Percentiles rank a stretch among this genome's conserved stretches.
These are phyloP conservation scores for Pyrrhopygopsis socrates DNA, from an alignment of 2,888 invertebrate genomes.

Conservation along the genomic window DNA sequence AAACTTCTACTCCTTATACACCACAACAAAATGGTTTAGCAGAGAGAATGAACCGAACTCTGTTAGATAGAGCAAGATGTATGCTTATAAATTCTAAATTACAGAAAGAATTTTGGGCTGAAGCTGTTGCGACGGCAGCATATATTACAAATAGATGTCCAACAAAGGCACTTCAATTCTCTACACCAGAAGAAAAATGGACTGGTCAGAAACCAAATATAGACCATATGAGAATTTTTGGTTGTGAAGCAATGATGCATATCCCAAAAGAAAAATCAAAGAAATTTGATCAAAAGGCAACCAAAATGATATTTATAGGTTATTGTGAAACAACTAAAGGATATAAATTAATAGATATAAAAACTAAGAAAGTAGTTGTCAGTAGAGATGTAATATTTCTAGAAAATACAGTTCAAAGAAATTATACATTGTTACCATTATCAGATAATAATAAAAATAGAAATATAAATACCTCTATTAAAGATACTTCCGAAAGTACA, in stretches of 20 bases:
- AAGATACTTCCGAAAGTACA: too few relatives aligned
- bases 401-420: too few relatives aligned
- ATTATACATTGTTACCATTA: too few relatives aligned
- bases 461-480: too few relatives aligned
- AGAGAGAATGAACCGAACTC: slow-evolving; percentile 84
- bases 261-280: slow-evolving; percentile 86
- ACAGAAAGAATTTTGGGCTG: slow-evolving; percentile 85
- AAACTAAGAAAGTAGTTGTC: slow-evolving; percentile 28
- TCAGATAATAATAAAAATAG: too few relatives aligned
- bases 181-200: slow-evolving; percentile 89
- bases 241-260: slow-evolving; percentile 87
- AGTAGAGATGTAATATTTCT: slow-evolving; percentile 28
- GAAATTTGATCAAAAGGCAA: slow-evolving; percentile 88
- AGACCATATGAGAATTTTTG: slow-evolving; percentile 88
- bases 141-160: slow-evolving; percentile 70
- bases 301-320: slow-evolving; percentile 86
- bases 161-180: slow-evolving; percentile 38
- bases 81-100: slow-evolving; percentile 54
- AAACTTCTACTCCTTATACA: slow-evolving; percentile 82
- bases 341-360: slow-evolving; percentile 50
- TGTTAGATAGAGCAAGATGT: slow-evolving; percentile 64
- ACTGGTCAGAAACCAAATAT: slow-evolving; percentile 86
- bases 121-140: slow-evolving; percentile 82
- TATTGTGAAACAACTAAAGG: slow-evolving; percentile 84
- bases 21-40: slow-evolving; percentile 88